Base-by-base conservation (phyloP, 2,797 vertebrate species). In the Antennarius maculatus region DNA sequence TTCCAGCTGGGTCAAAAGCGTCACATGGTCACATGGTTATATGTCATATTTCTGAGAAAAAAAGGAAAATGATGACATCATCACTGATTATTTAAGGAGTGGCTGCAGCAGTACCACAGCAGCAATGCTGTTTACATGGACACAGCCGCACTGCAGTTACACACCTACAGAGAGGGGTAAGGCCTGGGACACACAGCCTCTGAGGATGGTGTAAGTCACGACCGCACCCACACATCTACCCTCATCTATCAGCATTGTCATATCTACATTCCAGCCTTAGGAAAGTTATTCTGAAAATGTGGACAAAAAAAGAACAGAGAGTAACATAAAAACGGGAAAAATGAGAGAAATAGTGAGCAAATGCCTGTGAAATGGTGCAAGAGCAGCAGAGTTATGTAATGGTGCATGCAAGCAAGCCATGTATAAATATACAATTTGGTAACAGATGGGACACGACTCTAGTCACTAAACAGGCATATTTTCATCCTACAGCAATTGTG, bases 381-480 rank as follows among this genome's bases (percentile, higher is more conserved):
- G 64, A 67, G 72, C 72, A 71, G 46, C 27, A 12, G 27, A 54
- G 69, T 85, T 83, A 82, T 54, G 61, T 79, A 80, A 86, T 50
- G 39, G 52, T 54, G 47, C 72, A 66, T 45, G 50, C 73, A 77
- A 75, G 68, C 55, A 69, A 48, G 23, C 45, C 51, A 23, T 61
- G 55, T 71, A 52, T 15, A 64, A 82, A 45, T 50, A n/a, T 54
- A 28, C 77, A 61, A 28, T 69, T 53, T 67, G 59, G 68, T 28
- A 74, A 71, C 77, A 85, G 74, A 85, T 83, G 79, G 73, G 61
- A 63, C 4, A 5, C 55, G 67, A 76, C 64, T 71, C 50, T 52
- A 48, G 57, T 75, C 66, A 73, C 65, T 65, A 53, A 71, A 72
- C 42, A 11, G 39, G 39, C 39, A 41, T 9, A 41, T 41, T 41